Evolutionary conservation across 2,888 invertebrate genomes (phyloP), one percentile per base, ranked within the genome.

Genomic region (Eristalis arbustorum): DNA sequence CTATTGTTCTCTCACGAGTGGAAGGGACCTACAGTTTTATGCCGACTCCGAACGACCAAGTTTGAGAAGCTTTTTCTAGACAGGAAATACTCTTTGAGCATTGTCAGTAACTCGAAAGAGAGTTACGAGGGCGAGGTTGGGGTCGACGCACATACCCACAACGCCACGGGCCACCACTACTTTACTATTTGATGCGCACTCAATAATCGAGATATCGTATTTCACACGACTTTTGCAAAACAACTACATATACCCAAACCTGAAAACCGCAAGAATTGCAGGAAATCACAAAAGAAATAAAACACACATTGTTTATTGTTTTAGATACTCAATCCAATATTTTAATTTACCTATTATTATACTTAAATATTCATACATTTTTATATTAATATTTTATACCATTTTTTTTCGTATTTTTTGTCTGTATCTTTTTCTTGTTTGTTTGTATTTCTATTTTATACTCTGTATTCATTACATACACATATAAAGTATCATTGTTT

Each of bases 291-390:
- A 23, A 34, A 13, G n/a, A 75, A 79, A 71, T 34, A 67, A 69
- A 78, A 78, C 31, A 56, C 40, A 11, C 57, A 14, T 5, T 37
- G 40, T 59, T n/a, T 59, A 62, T 68, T 71, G 59, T 77, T 76
- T 72, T 76, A 79, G 74, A 87, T 87, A 79, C 83, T 83, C 72
- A 87, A 87, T 87, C 83, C 83, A 83, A 83, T 83, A 79, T 87
- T 87, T 87, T 87, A 83, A 87, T 83, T 87, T 79, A 64, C 68
- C 87, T 87, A 87, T 87, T 79, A 31, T 31, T 31, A 31, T 31
- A 79, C 78, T 87, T 78, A 79, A 68, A 82, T 81, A 73, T 73
- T 71, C 61, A 78, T 83, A 77, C 14, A 69, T 76, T 80, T 66
- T 64, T 73, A 75, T 62, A 73, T 74, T 49, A 42, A 77, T 71